Evolutionary conservation across 1,140 invertebrate species (phyloP), one percentile per base, ranked within the genome.

Genomic region (Trichonephila clavata): DNA sequence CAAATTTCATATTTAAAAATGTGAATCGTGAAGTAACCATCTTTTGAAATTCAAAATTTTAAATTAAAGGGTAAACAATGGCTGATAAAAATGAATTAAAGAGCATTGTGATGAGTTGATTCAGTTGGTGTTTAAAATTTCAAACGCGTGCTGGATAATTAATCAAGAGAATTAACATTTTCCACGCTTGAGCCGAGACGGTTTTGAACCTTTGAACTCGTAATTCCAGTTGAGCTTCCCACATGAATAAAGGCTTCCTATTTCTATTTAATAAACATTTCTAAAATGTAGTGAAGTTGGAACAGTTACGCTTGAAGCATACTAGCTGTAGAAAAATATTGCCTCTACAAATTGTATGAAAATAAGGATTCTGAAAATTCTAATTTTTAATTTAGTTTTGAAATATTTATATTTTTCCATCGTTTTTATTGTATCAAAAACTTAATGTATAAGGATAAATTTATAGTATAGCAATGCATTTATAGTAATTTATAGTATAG

Each of bases 151-250:
- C 18, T 16, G 27, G 71, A 16, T 27, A 77, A 77, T 39, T 77
- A 77, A 77, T 77, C 32, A 50, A 50, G 50, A 50, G 50, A 50
- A 50, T 50, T 50, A 50, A 50, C 71, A 18, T 77, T 77, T 32
- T 18, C n/a, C 21, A 24, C 24, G 5, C 27, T 39, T 77, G 27
- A 77, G 71, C 27, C 18, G 27, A 77, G 71, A 32, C 8, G 32
- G 27, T 14, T 77, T 77, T 77, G 27, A 77, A 24, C 71, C 32
- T 77, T 77, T 77, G 71, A 77, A 77, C 71, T 77, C 27, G 71
- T 77, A 32, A 77, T 77, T 24, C 71, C 27, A 77, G 16, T 77
- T 39, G 2, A 13, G 18, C 71, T 39, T 18, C 71, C 27, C 32
- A 32, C 71, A 77, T 77, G 71, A 24, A 50, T 39, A 18, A 77